Evolutionary conservation across 2,113 vertebrate genomes (phyloP).

Genomic region (Calypte anna): DNA sequence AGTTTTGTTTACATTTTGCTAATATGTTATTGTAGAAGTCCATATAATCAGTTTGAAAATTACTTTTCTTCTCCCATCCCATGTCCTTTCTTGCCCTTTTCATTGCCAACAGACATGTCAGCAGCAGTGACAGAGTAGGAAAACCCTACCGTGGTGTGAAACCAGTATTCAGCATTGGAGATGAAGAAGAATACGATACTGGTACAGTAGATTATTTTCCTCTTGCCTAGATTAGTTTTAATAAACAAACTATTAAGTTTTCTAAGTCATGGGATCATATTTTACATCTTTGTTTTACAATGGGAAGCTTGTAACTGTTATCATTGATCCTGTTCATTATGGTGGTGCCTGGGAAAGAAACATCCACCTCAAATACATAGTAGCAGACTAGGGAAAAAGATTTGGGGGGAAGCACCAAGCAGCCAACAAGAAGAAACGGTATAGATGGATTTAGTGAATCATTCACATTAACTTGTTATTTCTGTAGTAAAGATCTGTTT

Average conservation of each 20-base stretch:
- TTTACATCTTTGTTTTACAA: background rate
- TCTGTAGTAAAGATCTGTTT: background rate
- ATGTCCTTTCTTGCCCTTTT: background rate
- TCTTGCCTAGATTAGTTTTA: background rate
- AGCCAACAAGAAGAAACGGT: background rate
- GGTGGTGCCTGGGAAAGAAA: background rate
- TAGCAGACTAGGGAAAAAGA: background rate
- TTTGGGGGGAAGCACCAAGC: background rate
- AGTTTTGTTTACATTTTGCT: constrained; percentile 14
- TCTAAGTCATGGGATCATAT: background rate
- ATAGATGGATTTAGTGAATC: background rate
- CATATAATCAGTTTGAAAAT: background rate
- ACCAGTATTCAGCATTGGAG: constrained; percentile 97
- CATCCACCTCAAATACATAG: background rate
- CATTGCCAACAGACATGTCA: constrained; percentile 86
- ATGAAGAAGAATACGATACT: constrained; percentile 98
- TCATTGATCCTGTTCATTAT: background rate
- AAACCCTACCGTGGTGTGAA: constrained; percentile 98
- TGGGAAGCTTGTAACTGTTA: background rate
- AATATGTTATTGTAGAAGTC: background rate
- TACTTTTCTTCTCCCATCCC: background rate
- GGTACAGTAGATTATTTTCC: constrained; percentile 74
- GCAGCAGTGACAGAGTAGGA: constrained; percentile 95
- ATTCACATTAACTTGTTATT: background rate
- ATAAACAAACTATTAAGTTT: background rate